Percentiles rank a stretch among this genome's conserved stretches.
Evolutionary conservation across 2,797 vertebrate species (phyloP).

Genomic region (Lagorchestes hirsutus): DNA sequence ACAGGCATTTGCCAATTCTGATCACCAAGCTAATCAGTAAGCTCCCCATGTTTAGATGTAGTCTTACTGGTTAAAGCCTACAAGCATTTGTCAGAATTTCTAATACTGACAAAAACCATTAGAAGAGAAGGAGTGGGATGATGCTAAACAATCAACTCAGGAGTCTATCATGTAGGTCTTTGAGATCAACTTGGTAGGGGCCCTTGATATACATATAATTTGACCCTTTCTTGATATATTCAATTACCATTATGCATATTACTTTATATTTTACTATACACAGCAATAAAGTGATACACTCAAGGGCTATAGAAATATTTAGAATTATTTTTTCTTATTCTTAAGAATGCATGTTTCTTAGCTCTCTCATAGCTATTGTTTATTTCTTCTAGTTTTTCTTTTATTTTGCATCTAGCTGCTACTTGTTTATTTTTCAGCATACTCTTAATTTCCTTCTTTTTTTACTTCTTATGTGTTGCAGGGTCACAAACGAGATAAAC

Average conservation of each 20-base stretch:
- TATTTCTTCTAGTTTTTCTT: background rate
- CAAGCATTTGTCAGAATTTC: background rate
- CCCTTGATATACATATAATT: background rate
- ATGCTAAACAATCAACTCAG: background rate
- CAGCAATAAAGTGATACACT: background rate
- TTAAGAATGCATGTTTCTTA: slow-evolving; percentile 34
- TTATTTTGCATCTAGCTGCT: background rate
- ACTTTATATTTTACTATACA: background rate
- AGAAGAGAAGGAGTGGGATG: background rate
- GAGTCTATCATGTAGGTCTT: background rate
- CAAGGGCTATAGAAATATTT: background rate
- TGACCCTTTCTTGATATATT: background rate
- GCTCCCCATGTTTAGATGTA: background rate
- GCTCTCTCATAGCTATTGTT: background rate
- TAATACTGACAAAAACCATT: background rate
- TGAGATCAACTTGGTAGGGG: background rate
- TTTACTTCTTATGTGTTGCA: background rate
- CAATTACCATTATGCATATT: background rate
- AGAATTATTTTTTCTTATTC: background rate
- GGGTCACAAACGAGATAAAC: background rate
- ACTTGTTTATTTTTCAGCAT: background rate
- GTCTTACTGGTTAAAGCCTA: background rate
- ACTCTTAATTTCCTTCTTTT: background rate
- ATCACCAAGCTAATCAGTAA: background rate
- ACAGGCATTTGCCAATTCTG: background rate